A percentile compares a stretch with the other conserved stretches of the same genome.
phyloP scores from a whole-genome alignment of 2,888 invertebrate genomes.

The Himalopsyche tibetana region DNA sequence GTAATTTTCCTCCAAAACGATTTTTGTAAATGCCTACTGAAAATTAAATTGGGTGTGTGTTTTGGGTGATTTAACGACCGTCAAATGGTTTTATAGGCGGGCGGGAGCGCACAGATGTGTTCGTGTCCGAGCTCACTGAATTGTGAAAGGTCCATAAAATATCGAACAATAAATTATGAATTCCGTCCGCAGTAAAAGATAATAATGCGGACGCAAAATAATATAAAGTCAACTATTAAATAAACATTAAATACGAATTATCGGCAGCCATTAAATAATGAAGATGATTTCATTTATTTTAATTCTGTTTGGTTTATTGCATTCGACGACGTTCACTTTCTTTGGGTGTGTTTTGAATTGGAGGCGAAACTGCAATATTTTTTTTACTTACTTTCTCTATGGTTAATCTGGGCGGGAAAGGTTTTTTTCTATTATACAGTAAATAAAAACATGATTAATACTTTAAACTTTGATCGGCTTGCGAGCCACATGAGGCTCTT shows the following conservation, averaged over 20 bases:
- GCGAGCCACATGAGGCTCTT: no score
- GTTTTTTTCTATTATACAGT: no score
- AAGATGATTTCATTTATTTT: background rate
- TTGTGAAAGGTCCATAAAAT: slow-evolving; percentile 18
- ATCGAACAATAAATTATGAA: background rate
- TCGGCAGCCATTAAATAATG: background rate
- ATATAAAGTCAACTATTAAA: background rate
- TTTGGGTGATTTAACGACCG: background rate
- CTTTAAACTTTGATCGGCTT: no score
- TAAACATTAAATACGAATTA: background rate
- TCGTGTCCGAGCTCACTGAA: background rate
- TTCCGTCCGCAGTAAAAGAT: background rate
- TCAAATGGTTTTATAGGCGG: background rate
- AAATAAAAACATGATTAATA: no score
- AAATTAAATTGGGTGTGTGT: background rate
- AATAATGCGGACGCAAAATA: background rate
- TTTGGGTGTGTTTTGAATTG: no score
- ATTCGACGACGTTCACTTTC: no score
- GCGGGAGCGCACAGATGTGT: background rate
- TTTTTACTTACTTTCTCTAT: no score
- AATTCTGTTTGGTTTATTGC: no score
- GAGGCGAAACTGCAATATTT: no score
- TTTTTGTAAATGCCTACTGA: background rate
- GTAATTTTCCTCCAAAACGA: background rate
- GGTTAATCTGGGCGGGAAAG: no score